Base-by-base conservation (phyloP, 2,888 invertebrate species). In the Andrena fulva region DNA sequence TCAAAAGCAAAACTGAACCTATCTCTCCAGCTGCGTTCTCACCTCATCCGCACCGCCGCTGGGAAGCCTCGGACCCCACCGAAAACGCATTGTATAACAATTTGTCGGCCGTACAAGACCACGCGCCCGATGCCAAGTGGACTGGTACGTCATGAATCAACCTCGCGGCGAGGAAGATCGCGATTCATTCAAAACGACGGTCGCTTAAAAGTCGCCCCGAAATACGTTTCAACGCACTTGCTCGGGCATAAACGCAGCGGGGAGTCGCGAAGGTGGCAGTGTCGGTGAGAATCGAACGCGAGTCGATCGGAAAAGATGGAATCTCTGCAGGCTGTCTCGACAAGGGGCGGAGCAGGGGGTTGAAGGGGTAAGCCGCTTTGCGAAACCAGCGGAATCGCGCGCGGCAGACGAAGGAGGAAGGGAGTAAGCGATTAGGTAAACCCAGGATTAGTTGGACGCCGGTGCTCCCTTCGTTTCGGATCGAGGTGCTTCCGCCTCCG, bases 351-450 rank as follows among this genome's bases (percentile, higher is more conserved):
- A 29, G 64, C 75, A 79, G 89, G 86, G 91, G 89, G 91, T 85
- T 89, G 91, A 90, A 90, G 90, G 91, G 90, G 90, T 93, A 93
- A 93, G 93, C 93, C 90, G 93, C 92, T 93, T 93, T 93, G 90
- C 90, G 91, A 92, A 42, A 89, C 92, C 86, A 87, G 67, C 87
- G 89, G 89, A 91, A 91, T 90, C 89, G 89, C 85, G 77, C 80
- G 82, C 63, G 68, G 12, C 68, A 62, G 74, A 89, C 79, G 85
- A 88, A 77, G 86, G 88, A 82, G 85, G 87, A 85, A 87, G 90
- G 84, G 89, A 87, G 87, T 90, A 92, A 90, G 91, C 93, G 93
- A 93, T 94, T 93, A 93, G 93, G 93, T 93, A 93, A 93, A 92
- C 93, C 93, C 91, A 73, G 93, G 93, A 93, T 94, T 93, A 93